Evolutionary conservation across 2,888 invertebrate species (phyloP).

Genomic region (Melinaea menophilus): DNA sequence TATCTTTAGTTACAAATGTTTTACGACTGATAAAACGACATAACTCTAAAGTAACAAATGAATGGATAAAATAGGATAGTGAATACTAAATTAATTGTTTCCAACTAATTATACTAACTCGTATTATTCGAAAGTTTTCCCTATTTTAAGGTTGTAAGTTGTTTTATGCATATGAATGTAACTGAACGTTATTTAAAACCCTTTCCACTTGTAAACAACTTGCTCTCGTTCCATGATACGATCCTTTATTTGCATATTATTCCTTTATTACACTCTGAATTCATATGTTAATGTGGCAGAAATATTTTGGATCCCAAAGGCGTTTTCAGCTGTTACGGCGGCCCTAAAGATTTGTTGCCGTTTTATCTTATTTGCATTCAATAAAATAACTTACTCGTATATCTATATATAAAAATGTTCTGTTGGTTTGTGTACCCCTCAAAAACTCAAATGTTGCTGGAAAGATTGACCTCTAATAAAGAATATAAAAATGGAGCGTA

Average conservation of each 20-base stretch:
- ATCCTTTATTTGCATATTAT: constrained; percentile 65
- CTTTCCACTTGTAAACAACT: constrained; percentile 4
- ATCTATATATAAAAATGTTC: no score
- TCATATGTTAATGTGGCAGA: constrained; percentile 63
- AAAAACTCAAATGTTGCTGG: no score
- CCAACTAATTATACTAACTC: not conserved
- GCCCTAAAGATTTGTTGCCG: constrained; percentile 50
- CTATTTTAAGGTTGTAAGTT: not conserved
- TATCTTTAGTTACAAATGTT: constrained; percentile 13
- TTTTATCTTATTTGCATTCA: constrained; percentile 36
- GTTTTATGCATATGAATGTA: not conserved
- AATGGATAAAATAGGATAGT: no score
- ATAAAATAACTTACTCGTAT: no score
- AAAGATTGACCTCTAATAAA: no score
- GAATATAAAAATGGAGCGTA: no score
- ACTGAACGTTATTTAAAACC: constrained; percentile 1
- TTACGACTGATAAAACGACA: not conserved
- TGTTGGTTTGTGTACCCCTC: no score
- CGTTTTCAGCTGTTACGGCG: constrained; percentile 39
- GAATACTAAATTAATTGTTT: not conserved
- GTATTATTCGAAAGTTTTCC: not conserved
- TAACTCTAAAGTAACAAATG: not conserved
- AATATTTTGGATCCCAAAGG: constrained; percentile 55
- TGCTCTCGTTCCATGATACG: constrained; percentile 12
- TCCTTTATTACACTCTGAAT: constrained; percentile 67